phyloP scores from a whole-genome alignment of 2,797 vertebrate species.

The Cephalopachus bancanus region DNA sequence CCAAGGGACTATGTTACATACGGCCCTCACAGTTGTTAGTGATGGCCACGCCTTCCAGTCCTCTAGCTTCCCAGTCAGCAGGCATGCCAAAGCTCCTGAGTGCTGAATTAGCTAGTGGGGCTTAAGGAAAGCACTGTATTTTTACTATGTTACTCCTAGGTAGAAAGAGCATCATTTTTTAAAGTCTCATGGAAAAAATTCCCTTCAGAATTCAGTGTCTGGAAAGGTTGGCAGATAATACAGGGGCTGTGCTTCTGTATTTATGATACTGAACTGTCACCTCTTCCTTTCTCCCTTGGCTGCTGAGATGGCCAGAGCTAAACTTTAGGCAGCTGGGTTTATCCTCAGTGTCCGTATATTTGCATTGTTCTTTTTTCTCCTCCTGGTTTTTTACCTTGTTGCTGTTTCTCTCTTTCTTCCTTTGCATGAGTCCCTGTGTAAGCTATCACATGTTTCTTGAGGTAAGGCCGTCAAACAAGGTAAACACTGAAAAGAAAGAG shows the following conservation, averaged over 20 bases:
- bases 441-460: neutral
- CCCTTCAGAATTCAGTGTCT: neutral
- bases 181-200: neutral
- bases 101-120: neutral
- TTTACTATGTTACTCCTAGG: neutral
- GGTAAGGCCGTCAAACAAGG: neutral
- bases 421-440: neutral
- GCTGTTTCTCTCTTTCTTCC: neutral
- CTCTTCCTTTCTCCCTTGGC: neutral
- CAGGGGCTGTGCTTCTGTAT: neutral
- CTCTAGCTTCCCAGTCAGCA: neutral
- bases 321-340: neutral
- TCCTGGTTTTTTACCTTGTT: neutral
- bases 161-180: neutral
- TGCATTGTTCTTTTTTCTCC: neutral
- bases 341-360: neutral
- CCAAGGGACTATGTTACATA: neutral
- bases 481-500: neutral
- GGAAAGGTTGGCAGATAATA: neutral
- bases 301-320: neutral
- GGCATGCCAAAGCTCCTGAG: neutral
- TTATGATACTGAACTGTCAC: neutral
- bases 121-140: neutral
- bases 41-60: neutral
- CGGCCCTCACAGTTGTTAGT: neutral